These are phyloP conservation scores for Alces alces DNA, from an alignment of 2,113 vertebrate genomes.

Conservation along the genomic window DNA sequence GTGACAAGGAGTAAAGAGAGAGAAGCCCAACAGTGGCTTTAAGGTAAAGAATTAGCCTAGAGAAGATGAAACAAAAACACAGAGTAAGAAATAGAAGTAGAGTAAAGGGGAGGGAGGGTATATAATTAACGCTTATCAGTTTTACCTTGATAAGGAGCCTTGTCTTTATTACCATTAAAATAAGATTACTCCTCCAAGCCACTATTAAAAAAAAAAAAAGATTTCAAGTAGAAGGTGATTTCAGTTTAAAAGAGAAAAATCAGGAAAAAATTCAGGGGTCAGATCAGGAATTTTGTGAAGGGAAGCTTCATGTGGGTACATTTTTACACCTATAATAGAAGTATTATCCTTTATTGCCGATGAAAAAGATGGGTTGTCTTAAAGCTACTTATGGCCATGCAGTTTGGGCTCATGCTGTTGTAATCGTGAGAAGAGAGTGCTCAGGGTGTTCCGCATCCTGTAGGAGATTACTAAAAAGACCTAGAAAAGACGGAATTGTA, in stretches of 20 bases:
- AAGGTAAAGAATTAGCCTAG: not conserved
- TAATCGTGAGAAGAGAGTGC: not conserved
- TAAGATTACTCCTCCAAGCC: not conserved
- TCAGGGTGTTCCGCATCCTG: not conserved
- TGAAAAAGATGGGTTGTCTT: not conserved
- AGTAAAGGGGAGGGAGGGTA: fast-evolving
- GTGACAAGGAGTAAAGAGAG: not conserved
- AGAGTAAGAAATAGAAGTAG: not conserved
- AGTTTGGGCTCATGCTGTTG: not conserved
- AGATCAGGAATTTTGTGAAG: not conserved
- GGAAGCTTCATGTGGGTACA: not conserved
- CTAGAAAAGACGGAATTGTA: not conserved
- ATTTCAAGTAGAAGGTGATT: not conserved
- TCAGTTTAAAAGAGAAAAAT: not conserved
- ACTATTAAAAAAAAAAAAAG: not conserved
- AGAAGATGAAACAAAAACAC: not conserved
- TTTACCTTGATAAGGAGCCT: not conserved
- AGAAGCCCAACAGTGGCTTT: not conserved
- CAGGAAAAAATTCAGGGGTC: not conserved
- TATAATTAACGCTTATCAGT: not conserved
- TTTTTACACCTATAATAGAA: not conserved
- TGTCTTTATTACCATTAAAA: not conserved
- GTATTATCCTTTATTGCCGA: not conserved
- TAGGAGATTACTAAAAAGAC: not conserved
- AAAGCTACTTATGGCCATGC: not conserved